A percentile compares a stretch with the other conserved stretches of the same genome.
These are phyloP conservation scores for Ictidomys tridecemlineatus DNA, from an alignment of 2,113 vertebrate genomes.

Conservation along the genomic window DNA sequence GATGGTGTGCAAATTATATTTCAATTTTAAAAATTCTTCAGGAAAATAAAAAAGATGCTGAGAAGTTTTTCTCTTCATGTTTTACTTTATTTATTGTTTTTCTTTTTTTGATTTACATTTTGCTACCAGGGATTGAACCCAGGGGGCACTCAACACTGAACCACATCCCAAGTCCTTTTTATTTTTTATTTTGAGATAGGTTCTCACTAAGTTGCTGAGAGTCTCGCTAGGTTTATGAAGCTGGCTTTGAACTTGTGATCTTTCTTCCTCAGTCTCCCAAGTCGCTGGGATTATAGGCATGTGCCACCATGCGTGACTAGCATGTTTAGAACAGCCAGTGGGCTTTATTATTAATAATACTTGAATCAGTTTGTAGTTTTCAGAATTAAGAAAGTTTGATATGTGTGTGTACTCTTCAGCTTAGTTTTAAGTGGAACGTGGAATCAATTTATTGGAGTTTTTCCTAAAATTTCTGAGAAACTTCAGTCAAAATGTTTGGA, in stretches of 20 bases:
- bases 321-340: neutral
- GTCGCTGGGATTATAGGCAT: no score
- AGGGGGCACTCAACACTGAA: no score
- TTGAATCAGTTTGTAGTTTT: neutral
- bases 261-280: no score
- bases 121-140: no score
- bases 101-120: no score
- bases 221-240: no score
- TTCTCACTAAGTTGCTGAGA: no score
- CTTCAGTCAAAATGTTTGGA: neutral
- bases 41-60: neutral
- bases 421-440: neutral
- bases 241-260: no score
- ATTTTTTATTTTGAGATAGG: no score
- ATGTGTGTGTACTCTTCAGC: neutral
- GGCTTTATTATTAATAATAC: neutral
- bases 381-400: constrained; percentile 17
- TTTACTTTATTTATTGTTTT: neutral
- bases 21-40: neutral
- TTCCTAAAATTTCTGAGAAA: constrained; percentile 24
- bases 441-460: constrained; percentile 31
- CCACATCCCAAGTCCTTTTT: no score
- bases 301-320: neutral
- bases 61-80: neutral
- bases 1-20: neutral